Conservation (phyloP, 2,797 vertebrate genomes). For the Sebastes itinus region DNA sequence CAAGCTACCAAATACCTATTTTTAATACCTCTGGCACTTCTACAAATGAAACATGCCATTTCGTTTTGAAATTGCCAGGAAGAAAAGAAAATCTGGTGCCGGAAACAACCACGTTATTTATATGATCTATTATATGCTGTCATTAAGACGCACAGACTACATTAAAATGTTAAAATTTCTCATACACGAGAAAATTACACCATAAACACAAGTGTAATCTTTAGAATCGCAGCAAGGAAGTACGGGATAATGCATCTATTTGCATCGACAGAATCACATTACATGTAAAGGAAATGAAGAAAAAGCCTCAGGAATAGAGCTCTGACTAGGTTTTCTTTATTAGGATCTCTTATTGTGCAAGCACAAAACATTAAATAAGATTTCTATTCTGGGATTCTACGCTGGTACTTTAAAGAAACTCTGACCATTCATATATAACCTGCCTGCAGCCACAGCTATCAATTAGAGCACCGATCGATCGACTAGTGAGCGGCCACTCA, state of each 20-base stretch:
- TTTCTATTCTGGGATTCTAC: not conserved
- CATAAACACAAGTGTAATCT: not conserved
- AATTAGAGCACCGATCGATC: not conserved
- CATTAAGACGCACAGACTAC: not conserved
- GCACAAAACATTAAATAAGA: slow-evolving; percentile 7
- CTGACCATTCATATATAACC: slow-evolving; percentile 5
- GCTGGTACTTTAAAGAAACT: slow-evolving; percentile 13
- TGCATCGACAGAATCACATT: not conserved
- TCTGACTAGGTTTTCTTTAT: slow-evolving; percentile 2
- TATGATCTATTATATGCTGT: not conserved
- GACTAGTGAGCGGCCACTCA: not conserved
- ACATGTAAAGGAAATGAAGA: not conserved
- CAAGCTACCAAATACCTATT: slow-evolving; percentile 61
- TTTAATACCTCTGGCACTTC: slow-evolving; percentile 46
- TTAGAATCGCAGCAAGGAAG: not conserved
- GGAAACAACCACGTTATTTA: not conserved
- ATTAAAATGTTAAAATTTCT: not conserved
- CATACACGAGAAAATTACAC: not conserved
- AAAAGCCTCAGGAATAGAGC: not conserved
- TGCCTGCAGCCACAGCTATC: not conserved
- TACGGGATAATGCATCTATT: not conserved
- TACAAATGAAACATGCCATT: slow-evolving; percentile 40
- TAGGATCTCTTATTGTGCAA: not conserved
- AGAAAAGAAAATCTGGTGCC: slow-evolving; percentile 11
- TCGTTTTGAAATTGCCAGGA: slow-evolving; percentile 7